Conservation (phyloP, 2,113 vertebrate species). For the Gallinago paraguaiae region DNA sequence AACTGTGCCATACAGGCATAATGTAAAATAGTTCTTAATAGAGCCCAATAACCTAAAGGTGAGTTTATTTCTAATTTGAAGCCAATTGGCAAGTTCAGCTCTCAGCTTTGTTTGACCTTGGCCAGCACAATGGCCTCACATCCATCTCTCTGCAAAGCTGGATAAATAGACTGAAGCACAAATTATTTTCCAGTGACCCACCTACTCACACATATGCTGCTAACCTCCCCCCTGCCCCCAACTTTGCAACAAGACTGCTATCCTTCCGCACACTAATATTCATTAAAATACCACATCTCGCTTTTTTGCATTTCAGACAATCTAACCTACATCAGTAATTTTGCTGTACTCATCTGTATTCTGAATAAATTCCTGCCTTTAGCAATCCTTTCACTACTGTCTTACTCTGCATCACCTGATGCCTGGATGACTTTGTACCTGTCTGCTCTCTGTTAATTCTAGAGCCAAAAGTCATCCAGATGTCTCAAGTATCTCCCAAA, state of each 20-base stretch:
- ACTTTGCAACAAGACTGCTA: fast-evolving
- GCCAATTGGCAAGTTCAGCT: not conserved
- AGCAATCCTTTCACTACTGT: not conserved
- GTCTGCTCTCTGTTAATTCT: not conserved
- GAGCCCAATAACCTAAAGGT: not conserved
- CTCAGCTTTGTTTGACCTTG: not conserved
- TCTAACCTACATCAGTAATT: not conserved
- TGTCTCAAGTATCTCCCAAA: not conserved
- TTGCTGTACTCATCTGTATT: not conserved
- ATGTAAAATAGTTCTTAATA: not conserved
- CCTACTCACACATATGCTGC: not conserved
- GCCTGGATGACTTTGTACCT: not conserved
- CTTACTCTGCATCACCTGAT: not conserved
- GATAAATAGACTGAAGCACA: not conserved
- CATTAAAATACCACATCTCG: not conserved
- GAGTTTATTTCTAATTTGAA: not conserved
- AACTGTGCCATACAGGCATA: not conserved
- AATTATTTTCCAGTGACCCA: not conserved
- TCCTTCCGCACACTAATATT: too few relatives aligned
- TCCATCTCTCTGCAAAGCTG: not conserved
- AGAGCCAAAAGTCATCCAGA: not conserved
- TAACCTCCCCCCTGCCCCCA: not conserved
- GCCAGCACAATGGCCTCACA: fast-evolving
- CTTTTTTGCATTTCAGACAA: not conserved
- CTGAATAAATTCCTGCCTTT: not conserved